Evolutionary conservation across 1,140 invertebrate genomes (phyloP).

Genomic region (Diorhabda sublineata): DNA sequence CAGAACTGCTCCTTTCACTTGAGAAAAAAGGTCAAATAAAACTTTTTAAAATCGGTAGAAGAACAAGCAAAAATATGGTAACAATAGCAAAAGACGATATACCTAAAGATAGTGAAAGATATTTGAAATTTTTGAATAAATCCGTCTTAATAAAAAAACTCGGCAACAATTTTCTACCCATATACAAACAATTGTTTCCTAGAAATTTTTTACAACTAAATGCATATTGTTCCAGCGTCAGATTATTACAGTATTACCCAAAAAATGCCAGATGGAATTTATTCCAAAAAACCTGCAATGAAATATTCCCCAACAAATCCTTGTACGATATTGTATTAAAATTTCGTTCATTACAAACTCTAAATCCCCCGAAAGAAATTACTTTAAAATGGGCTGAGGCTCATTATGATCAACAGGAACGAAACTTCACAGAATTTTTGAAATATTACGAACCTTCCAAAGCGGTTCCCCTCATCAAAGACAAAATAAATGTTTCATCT

Average conservation of each 20-base stretch:
- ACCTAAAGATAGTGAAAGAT: slow-evolving; percentile 4
- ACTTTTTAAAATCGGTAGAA: slow-evolving; percentile 8
- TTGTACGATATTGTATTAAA: background rate
- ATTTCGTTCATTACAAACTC: background rate
- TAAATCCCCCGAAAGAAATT: slow-evolving; percentile 9
- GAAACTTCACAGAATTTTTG: slow-evolving; percentile 5
- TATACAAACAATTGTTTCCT: slow-evolving; percentile 9
- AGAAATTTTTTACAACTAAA: background rate
- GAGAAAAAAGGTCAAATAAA: slow-evolving; percentile 5
- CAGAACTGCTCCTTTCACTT: slow-evolving; percentile 4
- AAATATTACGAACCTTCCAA: slow-evolving; percentile 17
- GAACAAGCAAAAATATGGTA: slow-evolving; percentile 19
- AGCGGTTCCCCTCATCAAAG: slow-evolving; percentile 20
- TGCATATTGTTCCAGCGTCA: background rate
- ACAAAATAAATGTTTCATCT: slow-evolving; percentile 23
- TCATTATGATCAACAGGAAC: slow-evolving; percentile 12
- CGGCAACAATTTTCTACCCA: background rate
- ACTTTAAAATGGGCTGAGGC: slow-evolving; percentile 10
- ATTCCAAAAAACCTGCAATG: background rate
- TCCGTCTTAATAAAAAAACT: slow-evolving; percentile 9
- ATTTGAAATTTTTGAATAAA: slow-evolving; percentile 6
- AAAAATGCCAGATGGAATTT: slow-evolving; percentile 13
- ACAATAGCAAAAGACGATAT: slow-evolving; percentile 14
- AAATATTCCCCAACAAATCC: background rate
- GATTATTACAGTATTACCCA: slow-evolving; percentile 1